Conservation (phyloP, 1,140 invertebrate genomes). For the Antheraea mylitta region DNA sequence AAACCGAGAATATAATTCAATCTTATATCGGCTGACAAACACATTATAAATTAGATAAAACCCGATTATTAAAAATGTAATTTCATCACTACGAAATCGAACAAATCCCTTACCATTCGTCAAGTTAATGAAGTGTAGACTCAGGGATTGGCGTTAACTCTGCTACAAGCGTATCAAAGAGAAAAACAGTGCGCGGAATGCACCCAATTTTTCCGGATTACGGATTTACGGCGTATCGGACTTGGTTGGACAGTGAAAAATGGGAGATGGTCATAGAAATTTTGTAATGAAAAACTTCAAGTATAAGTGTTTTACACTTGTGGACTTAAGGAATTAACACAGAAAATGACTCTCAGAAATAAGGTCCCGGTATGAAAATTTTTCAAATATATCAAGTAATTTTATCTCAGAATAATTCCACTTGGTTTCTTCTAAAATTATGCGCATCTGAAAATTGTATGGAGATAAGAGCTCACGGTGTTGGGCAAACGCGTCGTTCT, state of each 20-base stretch:
- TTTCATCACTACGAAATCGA: background rate
- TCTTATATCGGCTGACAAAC: too few species aligned
- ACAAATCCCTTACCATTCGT: constrained; percentile 25
- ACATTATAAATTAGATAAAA: too few species aligned
- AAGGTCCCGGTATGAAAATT: background rate
- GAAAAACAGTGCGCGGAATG: constrained; percentile 14
- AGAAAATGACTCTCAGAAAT: background rate
- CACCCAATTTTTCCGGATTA: constrained; percentile 41
- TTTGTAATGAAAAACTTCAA: background rate
- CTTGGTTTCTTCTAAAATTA: constrained; percentile 10
- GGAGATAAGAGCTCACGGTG: background rate
- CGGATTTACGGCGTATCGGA: constrained; percentile 31
- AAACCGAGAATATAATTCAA: too few species aligned
- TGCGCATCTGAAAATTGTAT: constrained; percentile 11
- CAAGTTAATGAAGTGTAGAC: constrained; percentile 41
- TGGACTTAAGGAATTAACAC: background rate
- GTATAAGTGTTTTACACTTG: background rate
- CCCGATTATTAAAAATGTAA: background rate
- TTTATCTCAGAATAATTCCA: constrained; percentile 1
- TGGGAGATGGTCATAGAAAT: background rate
- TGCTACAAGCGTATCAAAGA: background rate
- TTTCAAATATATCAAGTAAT: constrained; percentile 1
- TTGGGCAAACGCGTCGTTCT: background rate
- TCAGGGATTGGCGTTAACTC: constrained; percentile 9
- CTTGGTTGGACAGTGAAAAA: constrained; percentile 19